Evolutionary conservation across 2,888 invertebrate species (phyloP).

Genomic region (Hydrotaea diabolus): DNA sequence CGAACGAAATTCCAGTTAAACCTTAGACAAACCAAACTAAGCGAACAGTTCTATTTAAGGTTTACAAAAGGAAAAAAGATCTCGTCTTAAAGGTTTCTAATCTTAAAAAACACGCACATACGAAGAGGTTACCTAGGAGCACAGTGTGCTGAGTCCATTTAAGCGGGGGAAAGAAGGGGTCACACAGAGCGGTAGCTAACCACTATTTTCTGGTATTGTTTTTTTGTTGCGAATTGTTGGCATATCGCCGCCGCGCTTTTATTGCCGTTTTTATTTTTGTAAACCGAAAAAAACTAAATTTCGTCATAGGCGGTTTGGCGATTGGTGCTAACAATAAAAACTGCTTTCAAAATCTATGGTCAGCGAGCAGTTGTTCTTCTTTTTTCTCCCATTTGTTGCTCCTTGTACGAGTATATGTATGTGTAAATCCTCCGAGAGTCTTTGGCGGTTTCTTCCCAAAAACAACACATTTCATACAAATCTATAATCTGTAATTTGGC

Average conservation of each 20-base stretch:
- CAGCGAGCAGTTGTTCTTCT: not conserved
- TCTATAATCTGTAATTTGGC: slow-evolving; percentile 66
- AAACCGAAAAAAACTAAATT: not conserved
- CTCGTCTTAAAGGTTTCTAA: slow-evolving; percentile 22
- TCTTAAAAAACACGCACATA: slow-evolving; percentile 60
- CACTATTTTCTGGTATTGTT: not conserved
- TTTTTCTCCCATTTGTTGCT: not conserved
- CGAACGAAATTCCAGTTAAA: not conserved
- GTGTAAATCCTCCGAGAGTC: slow-evolving; percentile 51
- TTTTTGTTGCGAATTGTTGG: not conserved
- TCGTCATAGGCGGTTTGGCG: slow-evolving; percentile 36
- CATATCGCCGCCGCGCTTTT: not conserved
- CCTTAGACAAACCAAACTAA: slow-evolving; percentile 16
- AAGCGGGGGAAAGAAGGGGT: not conserved
- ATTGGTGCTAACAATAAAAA: slow-evolving; percentile 35
- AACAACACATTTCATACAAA: slow-evolving; percentile 54
- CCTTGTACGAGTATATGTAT: not conserved
- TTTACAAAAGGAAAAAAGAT: slow-evolving; percentile 9
- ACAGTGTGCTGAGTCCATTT: not conserved
- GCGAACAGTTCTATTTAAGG: slow-evolving; percentile 60
- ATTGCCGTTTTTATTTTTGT: not conserved
- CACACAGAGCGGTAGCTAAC: not conserved
- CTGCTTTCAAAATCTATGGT: slow-evolving; percentile 3
- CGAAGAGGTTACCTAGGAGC: slow-evolving; percentile 38
- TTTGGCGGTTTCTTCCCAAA: slow-evolving; percentile 25